Base-by-base conservation (phyloP, 1,140 invertebrate species). In the Odontomachus brunneus region DNA sequence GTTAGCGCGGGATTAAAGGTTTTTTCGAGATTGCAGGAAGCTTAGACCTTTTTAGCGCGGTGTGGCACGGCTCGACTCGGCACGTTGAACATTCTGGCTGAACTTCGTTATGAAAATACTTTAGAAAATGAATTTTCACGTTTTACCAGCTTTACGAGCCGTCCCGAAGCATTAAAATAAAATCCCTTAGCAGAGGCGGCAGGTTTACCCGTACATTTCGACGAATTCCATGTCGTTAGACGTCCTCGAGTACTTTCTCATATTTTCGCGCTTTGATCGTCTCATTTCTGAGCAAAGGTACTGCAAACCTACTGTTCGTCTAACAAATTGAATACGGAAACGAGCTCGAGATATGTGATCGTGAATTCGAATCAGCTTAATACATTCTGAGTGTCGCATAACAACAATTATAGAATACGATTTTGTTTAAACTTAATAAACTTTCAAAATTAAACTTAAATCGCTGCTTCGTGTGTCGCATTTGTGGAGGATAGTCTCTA, bases 61-160 rank as follows among this genome's bases (percentile, higher is more conserved):
- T n/a, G 26, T 44, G 29, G 11, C 62, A 5, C 62, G 59, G 19
- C 38, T 44, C 38, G 60, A n/a, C 59, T 63, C 72, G 48, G 49
- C n/a, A 24, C 66, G 66, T 69, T 80, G 33, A 80, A 69, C 75
- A 78, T 80, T 80, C 51, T 80, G 22, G 33, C 65, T 51, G 63
- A 80, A 80, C 75, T 80, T 80, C 19, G 63, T 80, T 80, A 80
- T 80, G 65, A 80, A 80, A 69, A 80, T 80, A 80, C 75, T 80
- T 80, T 80, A 69, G 75, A 80, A 57, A 69, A 80, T 80, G 53
- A 57, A 69, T 57, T 80, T 38, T 29, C 22, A 51, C 33, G 53
- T 57, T 80, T 78, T 67, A 57, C 63, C 48, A 5, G 51, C 44
- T 69, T 80, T 33, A 80, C 33, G n/a, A 80, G 17, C 9, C 33